Evolutionary conservation across 2,113 vertebrate species (phyloP), one percentile per base, ranked within the genome.

Genomic region (Oophaga pumilio): DNA sequence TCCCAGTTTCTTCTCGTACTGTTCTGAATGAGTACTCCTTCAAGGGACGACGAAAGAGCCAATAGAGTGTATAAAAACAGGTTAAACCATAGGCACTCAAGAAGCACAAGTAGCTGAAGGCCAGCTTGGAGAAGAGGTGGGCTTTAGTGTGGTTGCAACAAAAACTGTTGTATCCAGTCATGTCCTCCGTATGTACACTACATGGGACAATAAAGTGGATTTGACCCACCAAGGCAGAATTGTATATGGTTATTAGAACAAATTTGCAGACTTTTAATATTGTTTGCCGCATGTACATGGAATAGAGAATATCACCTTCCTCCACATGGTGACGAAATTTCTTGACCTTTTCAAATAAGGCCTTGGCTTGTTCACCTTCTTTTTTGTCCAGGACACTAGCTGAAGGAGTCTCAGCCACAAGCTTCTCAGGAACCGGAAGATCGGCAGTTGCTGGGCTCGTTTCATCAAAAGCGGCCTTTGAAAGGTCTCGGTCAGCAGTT

Each of bases 81-180:
- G 96, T 92, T 6, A 96, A 66, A 4, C 97, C 97, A 1, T 97
- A 98, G 11, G 95, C 92, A 0, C 95, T 94, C 80, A 98, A 94
- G 8, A 97, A 96, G 87, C 93, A 95, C 89, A 97, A 95, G 56
- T 97, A 98, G 89, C 95, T 96, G 90, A 96, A 95, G 2, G 96
- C 96, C 73, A 97, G 91, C 89, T 97, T 97, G 66, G 95, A 96
- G 91, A 98, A 97, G 14, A 98, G 94, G 62, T 97, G 93, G 8
- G 97, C 97, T 90, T 96, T 97, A 79, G 95, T 97, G 91, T 97
- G 95, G 92, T 96, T 97, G 84, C 97, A 98, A 90, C 97, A 98
- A 85, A 95, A 98, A 22, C 94, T 93, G 69, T 92, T 93, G 15
- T 96, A 97, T 4, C 97, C 97, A 0, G 97, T 97, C 90, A 97